These are phyloP conservation scores for Polyommatus icarus DNA, from an alignment of 2,888 invertebrate genomes.

Conservation along the genomic window DNA sequence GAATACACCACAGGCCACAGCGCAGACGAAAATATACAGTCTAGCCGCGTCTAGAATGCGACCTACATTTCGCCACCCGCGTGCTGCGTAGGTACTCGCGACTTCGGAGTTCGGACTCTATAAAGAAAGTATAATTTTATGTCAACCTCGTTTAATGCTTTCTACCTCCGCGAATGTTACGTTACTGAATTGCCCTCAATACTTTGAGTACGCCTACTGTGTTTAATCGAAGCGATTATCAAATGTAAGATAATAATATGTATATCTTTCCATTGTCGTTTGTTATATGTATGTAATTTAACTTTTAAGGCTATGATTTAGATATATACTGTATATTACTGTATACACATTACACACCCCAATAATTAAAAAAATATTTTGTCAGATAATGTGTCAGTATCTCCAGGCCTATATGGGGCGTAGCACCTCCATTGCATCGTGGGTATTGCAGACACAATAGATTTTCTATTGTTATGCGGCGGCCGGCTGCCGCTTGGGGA, in stretches of 20 bases:
- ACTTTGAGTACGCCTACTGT: background rate
- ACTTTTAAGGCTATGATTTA: background rate
- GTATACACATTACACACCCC: too few species aligned
- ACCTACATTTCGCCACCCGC: slow-evolving; percentile 6
- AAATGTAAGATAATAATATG: background rate
- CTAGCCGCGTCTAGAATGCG: slow-evolving; percentile 16
- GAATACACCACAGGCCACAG: background rate
- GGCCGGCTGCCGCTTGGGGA: too few species aligned
- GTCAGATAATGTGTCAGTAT: too few species aligned
- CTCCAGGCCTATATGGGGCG: too few species aligned
- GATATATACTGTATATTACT: background rate
- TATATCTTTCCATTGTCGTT: background rate
- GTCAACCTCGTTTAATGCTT: slow-evolving; percentile 22
- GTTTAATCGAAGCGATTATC: background rate
- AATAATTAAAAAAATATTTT: too few species aligned
- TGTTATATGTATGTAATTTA: background rate
- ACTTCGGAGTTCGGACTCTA: background rate
- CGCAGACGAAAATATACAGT: slow-evolving; percentile 21
- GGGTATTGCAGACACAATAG: too few species aligned
- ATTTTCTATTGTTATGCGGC: too few species aligned
- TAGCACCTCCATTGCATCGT: too few species aligned
- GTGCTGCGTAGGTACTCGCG: background rate
- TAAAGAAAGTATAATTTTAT: slow-evolving; percentile 16
- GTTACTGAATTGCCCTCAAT: background rate
- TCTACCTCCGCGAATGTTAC: slow-evolving; percentile 17